A percentile compares a stretch with the other conserved stretches of the same genome.
Conservation (phyloP, 2,888 invertebrate genomes). For the Stegophylla sp. region DNA sequence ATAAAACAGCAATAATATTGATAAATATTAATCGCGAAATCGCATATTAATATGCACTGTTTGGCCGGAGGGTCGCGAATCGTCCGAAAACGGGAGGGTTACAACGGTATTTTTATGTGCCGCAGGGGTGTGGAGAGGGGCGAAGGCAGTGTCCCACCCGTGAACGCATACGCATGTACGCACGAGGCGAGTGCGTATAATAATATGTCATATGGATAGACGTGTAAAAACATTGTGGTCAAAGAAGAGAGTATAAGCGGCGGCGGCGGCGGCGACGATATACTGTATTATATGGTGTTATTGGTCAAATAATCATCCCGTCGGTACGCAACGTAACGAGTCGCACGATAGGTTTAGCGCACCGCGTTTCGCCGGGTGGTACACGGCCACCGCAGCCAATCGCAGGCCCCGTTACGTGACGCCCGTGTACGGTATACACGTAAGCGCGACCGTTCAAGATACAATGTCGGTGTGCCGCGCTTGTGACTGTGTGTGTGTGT, state of each 20-base stretch:
- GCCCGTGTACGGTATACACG: conserved; percentile 7
- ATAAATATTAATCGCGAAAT: too few relatives aligned
- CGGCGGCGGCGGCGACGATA: conserved; percentile 31
- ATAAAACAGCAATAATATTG: too few relatives aligned
- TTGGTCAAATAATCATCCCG: conserved; percentile 53
- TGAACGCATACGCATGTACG: not conserved
- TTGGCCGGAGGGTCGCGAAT: not conserved
- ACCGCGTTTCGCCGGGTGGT: not conserved
- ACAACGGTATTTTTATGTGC: too few relatives aligned
- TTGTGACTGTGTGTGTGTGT: not conserved
- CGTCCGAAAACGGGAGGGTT: conserved; percentile 3
- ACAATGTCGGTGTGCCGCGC: conserved; percentile 36
- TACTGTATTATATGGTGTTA: conserved; percentile 47
- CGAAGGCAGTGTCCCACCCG: not conserved
- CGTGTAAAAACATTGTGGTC: conserved; percentile 41
- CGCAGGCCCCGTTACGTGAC: not conserved
- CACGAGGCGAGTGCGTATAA: not conserved
- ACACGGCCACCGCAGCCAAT: not conserved
- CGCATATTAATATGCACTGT: too few relatives aligned
- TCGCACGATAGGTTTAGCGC: not conserved
- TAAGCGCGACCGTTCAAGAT: conserved; percentile 37
- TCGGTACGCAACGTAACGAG: conserved; percentile 24
- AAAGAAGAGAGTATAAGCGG: conserved; percentile 21
- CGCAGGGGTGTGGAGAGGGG: not conserved
- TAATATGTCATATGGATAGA: conserved; percentile 22